Percentiles rank a stretch among this genome's conserved stretches.
phyloP scores from a whole-genome alignment of 1,140 invertebrate species.

The Caenorhabditis briggsae region DNA sequence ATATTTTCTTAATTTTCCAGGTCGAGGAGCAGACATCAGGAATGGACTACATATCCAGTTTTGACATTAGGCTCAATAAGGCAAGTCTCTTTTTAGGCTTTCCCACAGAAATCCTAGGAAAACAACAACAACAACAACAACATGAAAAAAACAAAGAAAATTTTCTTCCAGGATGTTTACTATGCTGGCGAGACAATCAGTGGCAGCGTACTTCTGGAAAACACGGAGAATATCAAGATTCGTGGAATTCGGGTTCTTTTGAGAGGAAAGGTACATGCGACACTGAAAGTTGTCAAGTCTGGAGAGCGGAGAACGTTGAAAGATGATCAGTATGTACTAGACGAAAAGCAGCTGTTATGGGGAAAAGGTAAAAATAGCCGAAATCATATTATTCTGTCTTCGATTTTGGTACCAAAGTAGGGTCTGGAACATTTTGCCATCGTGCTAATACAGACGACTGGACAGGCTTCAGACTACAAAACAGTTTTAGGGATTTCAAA shows the following conservation, averaged over 20 bases:
- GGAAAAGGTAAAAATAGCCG: constrained; percentile 83
- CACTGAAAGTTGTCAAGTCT: constrained; percentile 87
- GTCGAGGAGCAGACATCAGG: constrained; percentile 51
- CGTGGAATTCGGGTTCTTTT: constrained; percentile 85
- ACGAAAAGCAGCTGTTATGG: constrained; percentile 85
- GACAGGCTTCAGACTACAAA: no score
- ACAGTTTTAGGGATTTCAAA: no score
- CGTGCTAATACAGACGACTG: no score
- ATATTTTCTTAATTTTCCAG: not conserved
- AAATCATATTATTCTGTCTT: not conserved
- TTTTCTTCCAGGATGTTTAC: constrained; percentile 70
- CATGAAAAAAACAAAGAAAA: not conserved
- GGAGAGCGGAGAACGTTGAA: constrained; percentile 85
- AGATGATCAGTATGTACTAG: constrained; percentile 87
- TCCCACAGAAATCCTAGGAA: not conserved
- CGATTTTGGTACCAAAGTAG: not conserved
- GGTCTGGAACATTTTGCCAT: no score
- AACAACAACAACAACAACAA: constrained; percentile 37
- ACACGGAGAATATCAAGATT: constrained; percentile 76
- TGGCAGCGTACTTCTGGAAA: constrained; percentile 74
- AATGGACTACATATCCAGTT: constrained; percentile 75
- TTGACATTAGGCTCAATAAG: constrained; percentile 74
- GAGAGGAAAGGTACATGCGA: constrained; percentile 85
- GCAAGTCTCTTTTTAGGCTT: constrained; percentile 37
- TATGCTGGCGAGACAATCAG: constrained; percentile 72